Conservation (phyloP, 2,888 invertebrate genomes). For the Tillus elongatus region DNA sequence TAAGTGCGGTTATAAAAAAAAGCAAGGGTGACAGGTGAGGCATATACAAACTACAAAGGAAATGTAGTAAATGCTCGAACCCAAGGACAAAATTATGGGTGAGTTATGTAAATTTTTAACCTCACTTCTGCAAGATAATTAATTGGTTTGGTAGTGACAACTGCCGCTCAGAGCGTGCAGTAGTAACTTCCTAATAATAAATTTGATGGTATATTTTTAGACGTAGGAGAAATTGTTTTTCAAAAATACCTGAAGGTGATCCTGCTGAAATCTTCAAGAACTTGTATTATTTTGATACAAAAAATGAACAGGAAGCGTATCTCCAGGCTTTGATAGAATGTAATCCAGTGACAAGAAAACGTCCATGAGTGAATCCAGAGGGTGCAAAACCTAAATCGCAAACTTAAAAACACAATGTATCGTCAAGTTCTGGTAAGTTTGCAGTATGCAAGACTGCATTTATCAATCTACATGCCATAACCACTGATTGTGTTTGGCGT, state of each 20-base stretch:
- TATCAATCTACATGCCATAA: too few relatives aligned
- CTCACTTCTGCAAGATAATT: too few relatives aligned
- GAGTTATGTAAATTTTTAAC: too few relatives aligned
- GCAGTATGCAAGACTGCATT: slow-evolving; percentile 1
- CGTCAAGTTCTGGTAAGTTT: not conserved
- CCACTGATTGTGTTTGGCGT: slow-evolving; percentile 1
- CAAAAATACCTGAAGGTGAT: slow-evolving; percentile 4
- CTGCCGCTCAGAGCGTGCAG: not conserved
- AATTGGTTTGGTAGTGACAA: not conserved
- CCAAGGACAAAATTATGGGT: slow-evolving; percentile 4
- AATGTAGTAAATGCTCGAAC: slow-evolving; percentile 6
- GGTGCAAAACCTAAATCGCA: slow-evolving; percentile 3
- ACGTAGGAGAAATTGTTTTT: not conserved
- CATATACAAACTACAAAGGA: slow-evolving; percentile 6
- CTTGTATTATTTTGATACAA: not conserved
- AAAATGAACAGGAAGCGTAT: slow-evolving; percentile 7
- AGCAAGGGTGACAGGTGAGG: slow-evolving; percentile 1
- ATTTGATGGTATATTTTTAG: too few relatives aligned
- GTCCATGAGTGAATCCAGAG: too few relatives aligned
- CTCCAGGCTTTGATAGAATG: too few relatives aligned
- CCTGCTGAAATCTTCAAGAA: not conserved
- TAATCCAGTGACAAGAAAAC: too few relatives aligned
- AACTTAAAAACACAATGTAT: not conserved
- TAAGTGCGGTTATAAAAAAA: not conserved
- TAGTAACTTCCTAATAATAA: too few relatives aligned